phyloP scores from a whole-genome alignment of 1,140 invertebrate genomes.

The Pteromalus puparum region DNA sequence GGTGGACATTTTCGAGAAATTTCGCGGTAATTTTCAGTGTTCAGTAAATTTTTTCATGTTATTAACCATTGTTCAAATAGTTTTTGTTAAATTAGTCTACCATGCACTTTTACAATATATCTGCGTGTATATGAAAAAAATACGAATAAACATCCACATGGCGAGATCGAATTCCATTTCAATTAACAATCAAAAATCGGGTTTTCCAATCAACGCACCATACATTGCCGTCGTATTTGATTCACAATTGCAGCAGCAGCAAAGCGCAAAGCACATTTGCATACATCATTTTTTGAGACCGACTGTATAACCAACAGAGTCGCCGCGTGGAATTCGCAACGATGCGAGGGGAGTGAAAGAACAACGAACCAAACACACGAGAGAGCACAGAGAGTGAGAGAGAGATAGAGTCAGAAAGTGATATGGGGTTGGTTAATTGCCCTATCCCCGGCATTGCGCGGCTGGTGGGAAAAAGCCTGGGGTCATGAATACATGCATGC shows the following conservation, averaged over 20 bases:
- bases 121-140: no score
- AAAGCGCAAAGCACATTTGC: constrained; percentile 1
- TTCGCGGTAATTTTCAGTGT: no score
- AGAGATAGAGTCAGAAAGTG: constrained; percentile 36
- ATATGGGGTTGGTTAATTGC: constrained; percentile 44
- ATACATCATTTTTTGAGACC: constrained; percentile 28
- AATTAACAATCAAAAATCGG: not conserved
- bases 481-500: constrained; percentile 43
- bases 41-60: no score
- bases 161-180: not conserved
- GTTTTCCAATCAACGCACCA: not conserved
- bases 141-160: no score
- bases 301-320: constrained; percentile 15
- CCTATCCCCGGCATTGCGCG: not conserved
- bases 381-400: not conserved
- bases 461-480: constrained; percentile 39
- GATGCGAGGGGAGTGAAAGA: not conserved
- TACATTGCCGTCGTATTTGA: not conserved
- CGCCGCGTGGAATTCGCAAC: not conserved
- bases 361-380: not conserved
- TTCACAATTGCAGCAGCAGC: not conserved
- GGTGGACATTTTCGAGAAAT: no score
- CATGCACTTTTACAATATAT: no score
- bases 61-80: no score
- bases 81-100: no score